These are phyloP conservation scores for Hypomecis punctinalis DNA, from an alignment of 2,888 invertebrate genomes.

Conservation along the genomic window DNA sequence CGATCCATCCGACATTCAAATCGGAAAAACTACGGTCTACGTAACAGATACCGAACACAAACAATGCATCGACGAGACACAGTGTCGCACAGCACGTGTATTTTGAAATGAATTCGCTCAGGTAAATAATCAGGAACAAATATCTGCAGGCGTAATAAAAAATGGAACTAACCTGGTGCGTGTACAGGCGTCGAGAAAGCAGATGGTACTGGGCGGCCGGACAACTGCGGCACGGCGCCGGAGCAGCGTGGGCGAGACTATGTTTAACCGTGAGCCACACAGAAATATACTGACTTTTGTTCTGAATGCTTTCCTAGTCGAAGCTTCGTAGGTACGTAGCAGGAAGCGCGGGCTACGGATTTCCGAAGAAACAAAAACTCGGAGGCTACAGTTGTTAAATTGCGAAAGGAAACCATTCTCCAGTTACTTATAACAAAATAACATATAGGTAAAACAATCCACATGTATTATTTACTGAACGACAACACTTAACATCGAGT, in stretches of 20 bases:
- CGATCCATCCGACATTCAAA: slow-evolving; percentile 46
- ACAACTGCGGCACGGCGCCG: slow-evolving; percentile 58
- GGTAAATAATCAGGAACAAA: slow-evolving; percentile 15
- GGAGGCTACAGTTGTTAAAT: too few relatives aligned
- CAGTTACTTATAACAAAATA: too few relatives aligned
- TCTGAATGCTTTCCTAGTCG: slow-evolving; percentile 73
- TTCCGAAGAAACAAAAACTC: slow-evolving; percentile 43
- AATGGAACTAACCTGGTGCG: slow-evolving; percentile 75
- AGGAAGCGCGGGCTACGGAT: slow-evolving; percentile 48
- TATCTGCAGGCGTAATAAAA: slow-evolving; percentile 37
- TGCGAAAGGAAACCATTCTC: too few relatives aligned
- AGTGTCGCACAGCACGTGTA: slow-evolving; percentile 63
- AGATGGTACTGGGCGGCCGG: slow-evolving; percentile 72
- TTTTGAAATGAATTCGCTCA: slow-evolving; percentile 59
- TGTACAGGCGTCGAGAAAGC: slow-evolving; percentile 74
- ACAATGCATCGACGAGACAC: slow-evolving; percentile 35
- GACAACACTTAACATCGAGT: too few relatives aligned
- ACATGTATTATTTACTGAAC: too few relatives aligned
- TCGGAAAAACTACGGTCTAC: slow-evolving; percentile 33
- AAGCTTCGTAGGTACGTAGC: slow-evolving; percentile 50
- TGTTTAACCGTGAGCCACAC: slow-evolving; percentile 83
- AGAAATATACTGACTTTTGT: slow-evolving; percentile 83
- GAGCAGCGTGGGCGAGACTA: slow-evolving; percentile 78
- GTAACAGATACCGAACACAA: slow-evolving; percentile 35
- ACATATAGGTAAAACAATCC: too few relatives aligned